These are phyloP conservation scores for Odiellus spinosus DNA, from an alignment of 2,888 invertebrate genomes.

Conservation along the genomic window DNA sequence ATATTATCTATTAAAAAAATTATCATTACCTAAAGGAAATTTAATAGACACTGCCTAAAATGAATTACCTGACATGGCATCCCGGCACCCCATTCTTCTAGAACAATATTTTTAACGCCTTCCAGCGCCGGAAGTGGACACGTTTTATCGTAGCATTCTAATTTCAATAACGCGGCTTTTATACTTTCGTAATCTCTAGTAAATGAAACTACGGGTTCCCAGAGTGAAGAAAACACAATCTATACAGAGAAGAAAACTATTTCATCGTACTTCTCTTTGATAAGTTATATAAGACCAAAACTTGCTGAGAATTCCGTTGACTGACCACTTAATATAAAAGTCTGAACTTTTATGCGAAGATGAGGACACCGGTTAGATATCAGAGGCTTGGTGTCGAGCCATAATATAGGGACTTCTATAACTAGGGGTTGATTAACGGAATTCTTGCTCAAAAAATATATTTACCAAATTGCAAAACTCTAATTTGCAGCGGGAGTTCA, in stretches of 20 bases:
- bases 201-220: conserved; percentile 49
- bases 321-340: too few relatives aligned
- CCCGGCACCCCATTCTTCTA: conserved; percentile 71
- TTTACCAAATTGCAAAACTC: conserved; percentile 53
- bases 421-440: too few relatives aligned
- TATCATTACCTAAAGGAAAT: conserved; percentile 1
- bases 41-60: background rate
- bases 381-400: too few relatives aligned
- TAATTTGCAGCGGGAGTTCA: conserved; percentile 45
- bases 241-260: background rate
- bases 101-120: conserved; percentile 58
- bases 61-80: conserved; percentile 66
- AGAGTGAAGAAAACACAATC: conserved; percentile 31
- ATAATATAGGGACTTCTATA: too few relatives aligned
- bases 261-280: too few relatives aligned
- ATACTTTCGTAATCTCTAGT: conserved; percentile 73
- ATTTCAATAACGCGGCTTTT: conserved; percentile 51
- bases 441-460: background rate
- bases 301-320: too few relatives aligned
- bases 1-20: conserved; percentile 37
- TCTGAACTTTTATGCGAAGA: too few relatives aligned
- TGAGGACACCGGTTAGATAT: too few relatives aligned
- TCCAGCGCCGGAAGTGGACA: conserved; percentile 61
- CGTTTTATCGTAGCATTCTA: conserved; percentile 75
- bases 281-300: too few relatives aligned